Base-by-base conservation (phyloP, 2,113 vertebrate genomes). In the Labeo rohita region DNA sequence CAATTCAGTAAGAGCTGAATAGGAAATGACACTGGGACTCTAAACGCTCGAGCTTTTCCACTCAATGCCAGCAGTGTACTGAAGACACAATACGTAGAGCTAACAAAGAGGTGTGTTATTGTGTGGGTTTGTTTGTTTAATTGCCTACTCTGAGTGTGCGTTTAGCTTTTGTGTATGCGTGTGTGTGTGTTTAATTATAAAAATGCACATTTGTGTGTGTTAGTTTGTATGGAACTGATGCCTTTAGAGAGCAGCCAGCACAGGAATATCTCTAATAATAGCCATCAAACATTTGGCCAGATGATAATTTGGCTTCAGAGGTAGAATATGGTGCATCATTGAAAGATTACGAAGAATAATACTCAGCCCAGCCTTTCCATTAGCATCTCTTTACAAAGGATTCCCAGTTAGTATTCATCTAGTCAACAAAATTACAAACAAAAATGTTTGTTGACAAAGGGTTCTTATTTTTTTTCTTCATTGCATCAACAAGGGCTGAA, bases 51-150 rank as follows among this genome's bases (percentile, higher is more conserved):
- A 43, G 81, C 68, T 73, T 54, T 73, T 50, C 28, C 21, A 43
- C 50, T 83, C 66, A 56, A 59, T 83, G 77, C 54, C 77, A 59
- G 77, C 56, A 80, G 52, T 80, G 77, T 80, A 18, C 52, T 43
- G 10, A 63, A 45, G 52, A 83, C 66, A 54, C 65, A 72, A 83
- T 73, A 23, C 81, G 45, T 43, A 16, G 82, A 4, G 34, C 68
- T 59, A 84, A 73, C 82, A 84, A 84, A 83, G 68, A 54, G 82
- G 82, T 84, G 66, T 84, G 66, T 59, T 83, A 73, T 83, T 43
- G 66, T 73, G 68, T 83, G 66, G 11, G 47, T 9, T 50, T 83
- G 34, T 84, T 83, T 83, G 18, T 83, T 83, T 56, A 72, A 83
- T 83, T 43, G 65, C 6, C 68, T 39, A 50, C 28, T 12, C 1